Base-by-base conservation (phyloP, 1,140 invertebrate genomes). In the Euschistus heros region DNA sequence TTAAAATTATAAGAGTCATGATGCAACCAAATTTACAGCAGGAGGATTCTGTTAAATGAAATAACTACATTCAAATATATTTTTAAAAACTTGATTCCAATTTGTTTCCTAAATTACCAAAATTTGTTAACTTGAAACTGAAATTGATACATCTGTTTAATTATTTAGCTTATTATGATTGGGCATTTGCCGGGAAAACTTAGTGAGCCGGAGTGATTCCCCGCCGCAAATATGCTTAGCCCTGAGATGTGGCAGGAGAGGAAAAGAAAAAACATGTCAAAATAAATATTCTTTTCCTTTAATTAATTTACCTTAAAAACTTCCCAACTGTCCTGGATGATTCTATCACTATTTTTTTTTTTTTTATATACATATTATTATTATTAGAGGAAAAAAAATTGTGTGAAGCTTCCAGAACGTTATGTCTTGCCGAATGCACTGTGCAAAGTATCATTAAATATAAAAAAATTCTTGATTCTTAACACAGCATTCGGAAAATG, bases 221-320 rank as follows among this genome's bases (percentile, higher is more conserved):
- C 54, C 24, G 54, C 54, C 54, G 54, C 54, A 57, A 57, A 57
- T 57, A 57, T 57, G 54, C 54, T 57, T 57, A 57, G 54, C 54
- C 54, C 54, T 57, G 54, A 57, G 54, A 57, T 57, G 54, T 57
- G 54, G 54, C 54, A 57, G 15, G 24, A 14, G 6, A 57, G 24
- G 54, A 57, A 57, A 57, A 57, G 24, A 57, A 57, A 22, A 57
- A 26, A 57, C 5, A 27, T 26, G 24, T 57, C 18, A 57, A 57
- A 57, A 57, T 1, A 57, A 17, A 57, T 22, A 17, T 57, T 57
- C 24, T 17, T 57, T 24, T 24, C 24, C 24, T 26, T 24, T 27
- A 57, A 17, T 27, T 57, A 17, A 24, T 2, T 15, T 24, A 24
- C 24, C 54, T 17, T 17, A 57, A 57, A 54, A 26, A 15, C 20